phyloP scores from a whole-genome alignment of 92 coral and sea anemone genomes.

The Galaxea fascicularis region DNA sequence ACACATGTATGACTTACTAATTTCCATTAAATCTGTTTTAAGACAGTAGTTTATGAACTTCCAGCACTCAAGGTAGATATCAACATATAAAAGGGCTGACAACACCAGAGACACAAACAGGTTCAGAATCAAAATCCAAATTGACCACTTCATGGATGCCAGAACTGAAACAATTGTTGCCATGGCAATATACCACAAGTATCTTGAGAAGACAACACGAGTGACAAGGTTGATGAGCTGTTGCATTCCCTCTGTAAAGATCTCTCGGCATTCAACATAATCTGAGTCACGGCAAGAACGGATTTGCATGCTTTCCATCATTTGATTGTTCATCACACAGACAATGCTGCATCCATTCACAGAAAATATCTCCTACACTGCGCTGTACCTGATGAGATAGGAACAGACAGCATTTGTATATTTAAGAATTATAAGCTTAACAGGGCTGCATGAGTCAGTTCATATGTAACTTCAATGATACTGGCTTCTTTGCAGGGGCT shows the following conservation, averaged over 20 bases:
- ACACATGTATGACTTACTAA: slow-evolving; percentile 68
- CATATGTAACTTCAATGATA: no score
- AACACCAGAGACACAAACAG: slow-evolving; percentile 58
- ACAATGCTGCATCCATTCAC: background rate
- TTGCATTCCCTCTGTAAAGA: slow-evolving; percentile 79
- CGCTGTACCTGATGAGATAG: background rate
- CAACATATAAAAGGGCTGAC: slow-evolving; percentile 71
- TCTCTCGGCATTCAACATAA: slow-evolving; percentile 67
- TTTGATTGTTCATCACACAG: background rate
- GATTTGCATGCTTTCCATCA: slow-evolving; percentile 1
- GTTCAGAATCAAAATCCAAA: slow-evolving; percentile 61
- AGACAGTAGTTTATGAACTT: slow-evolving; percentile 65
- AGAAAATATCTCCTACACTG: slow-evolving; percentile 1
- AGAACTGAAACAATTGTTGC: slow-evolving; percentile 50
- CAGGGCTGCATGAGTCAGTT: no score
- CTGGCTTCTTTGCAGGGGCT: no score
- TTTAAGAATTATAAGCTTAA: no score
- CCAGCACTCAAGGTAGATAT: slow-evolving; percentile 69
- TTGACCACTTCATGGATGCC: slow-evolving; percentile 66
- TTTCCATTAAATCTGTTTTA: slow-evolving; percentile 68
- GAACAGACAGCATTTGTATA: background rate
- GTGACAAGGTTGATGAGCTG: slow-evolving; percentile 59
- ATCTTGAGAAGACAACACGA: slow-evolving; percentile 65
- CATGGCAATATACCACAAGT: slow-evolving; percentile 49
- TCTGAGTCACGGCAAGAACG: slow-evolving; percentile 70